phyloP scores from a whole-genome alignment of 2,113 vertebrate genomes.

The Daphoenositta chrysoptera region DNA sequence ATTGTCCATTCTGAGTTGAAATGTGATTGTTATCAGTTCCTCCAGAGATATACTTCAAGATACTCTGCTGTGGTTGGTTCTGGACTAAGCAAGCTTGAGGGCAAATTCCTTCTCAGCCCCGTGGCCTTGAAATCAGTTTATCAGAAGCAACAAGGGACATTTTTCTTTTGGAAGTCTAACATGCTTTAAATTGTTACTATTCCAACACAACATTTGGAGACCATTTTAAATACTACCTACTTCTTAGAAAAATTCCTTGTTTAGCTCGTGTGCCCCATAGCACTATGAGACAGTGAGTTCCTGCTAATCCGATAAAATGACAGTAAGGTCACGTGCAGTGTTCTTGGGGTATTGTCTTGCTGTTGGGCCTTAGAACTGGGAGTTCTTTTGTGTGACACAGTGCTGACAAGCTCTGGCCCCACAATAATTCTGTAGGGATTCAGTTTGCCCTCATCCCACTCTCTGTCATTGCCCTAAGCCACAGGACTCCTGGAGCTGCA shows the following conservation, averaged over 20 bases:
- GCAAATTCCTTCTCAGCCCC: constrained; percentile 26
- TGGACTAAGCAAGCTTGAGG: constrained; percentile 16
- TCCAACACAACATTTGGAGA: not conserved
- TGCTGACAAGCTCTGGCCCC: not conserved
- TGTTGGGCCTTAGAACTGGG: not conserved
- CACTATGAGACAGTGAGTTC: not conserved
- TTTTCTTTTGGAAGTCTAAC: constrained; percentile 22
- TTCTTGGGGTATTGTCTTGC: not conserved
- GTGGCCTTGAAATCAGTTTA: constrained; percentile 10
- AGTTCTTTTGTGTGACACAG: not conserved
- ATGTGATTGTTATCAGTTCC: constrained; percentile 22
- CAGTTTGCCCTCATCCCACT: not conserved
- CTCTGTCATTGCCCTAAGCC: not conserved
- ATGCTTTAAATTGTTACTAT: constrained; percentile 46
- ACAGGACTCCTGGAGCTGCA: not conserved
- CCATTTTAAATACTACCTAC: not conserved
- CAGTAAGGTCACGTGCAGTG: not conserved
- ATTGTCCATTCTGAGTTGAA: not conserved
- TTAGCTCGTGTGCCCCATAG: not conserved
- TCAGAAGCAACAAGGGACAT: constrained; percentile 32
- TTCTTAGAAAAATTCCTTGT: not conserved
- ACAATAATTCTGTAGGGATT: not conserved
- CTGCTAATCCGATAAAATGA: constrained; percentile 20
- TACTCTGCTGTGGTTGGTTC: not conserved
- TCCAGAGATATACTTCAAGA: not conserved